Conservation (phyloP, 2,888 invertebrate genomes). For the Priapulus caudatus region DNA sequence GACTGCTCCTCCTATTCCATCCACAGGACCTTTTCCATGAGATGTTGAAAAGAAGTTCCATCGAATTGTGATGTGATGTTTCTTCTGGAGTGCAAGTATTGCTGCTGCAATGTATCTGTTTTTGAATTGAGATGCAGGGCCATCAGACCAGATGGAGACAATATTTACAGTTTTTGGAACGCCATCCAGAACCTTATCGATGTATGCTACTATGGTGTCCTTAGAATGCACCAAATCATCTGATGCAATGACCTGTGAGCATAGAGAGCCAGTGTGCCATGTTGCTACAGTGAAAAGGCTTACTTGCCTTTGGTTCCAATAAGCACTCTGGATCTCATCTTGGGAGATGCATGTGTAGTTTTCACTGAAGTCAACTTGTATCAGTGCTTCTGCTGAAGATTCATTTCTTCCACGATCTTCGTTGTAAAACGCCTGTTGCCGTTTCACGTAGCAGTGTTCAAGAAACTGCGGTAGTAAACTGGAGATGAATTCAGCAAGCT, state of each 20-base stretch:
- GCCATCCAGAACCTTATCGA: conserved; percentile 8
- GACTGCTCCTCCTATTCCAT: not conserved
- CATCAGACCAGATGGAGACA: conserved; percentile 7
- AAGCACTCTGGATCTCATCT: conserved; percentile 9
- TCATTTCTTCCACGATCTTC: not conserved
- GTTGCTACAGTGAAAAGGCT: conserved; percentile 9
- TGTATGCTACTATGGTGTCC: conserved; percentile 9
- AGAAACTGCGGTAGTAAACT: too few species aligned
- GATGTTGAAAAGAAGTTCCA: not conserved
- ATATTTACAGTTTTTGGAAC: not conserved
- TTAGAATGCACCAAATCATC: conserved; percentile 11
- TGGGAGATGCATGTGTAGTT: too few species aligned
- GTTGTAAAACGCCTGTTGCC: not conserved
- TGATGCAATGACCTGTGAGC: conserved; percentile 7
- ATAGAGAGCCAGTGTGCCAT: conserved; percentile 6
- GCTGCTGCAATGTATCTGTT: conserved; percentile 5
- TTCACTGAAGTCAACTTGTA: too few species aligned
- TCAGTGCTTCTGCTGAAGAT: too few species aligned
- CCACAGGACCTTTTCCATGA: not conserved
- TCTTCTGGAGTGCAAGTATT: not conserved
- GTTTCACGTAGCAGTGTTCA: not conserved
- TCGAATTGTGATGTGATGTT: not conserved
- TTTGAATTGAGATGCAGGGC: conserved; percentile 12
- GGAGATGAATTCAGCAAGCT: too few species aligned
- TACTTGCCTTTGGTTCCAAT: conserved; percentile 11